Base-by-base conservation (phyloP, 2,113 vertebrate species). In the Sinocyclocheilus maitianheensis region DNA sequence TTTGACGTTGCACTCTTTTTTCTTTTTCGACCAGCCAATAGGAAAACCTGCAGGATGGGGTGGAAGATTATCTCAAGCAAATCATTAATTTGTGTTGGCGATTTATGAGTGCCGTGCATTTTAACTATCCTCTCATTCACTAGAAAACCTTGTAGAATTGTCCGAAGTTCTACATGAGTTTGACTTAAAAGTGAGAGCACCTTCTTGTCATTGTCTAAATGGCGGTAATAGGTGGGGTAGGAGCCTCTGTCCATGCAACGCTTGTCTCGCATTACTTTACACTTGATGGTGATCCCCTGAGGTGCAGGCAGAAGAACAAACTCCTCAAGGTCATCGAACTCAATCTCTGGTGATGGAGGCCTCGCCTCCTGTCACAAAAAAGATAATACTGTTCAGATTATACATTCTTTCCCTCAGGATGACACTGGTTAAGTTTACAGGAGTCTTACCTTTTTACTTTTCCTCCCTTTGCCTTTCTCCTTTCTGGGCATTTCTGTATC, bases 161-260 rank as follows among this genome's bases (percentile, higher is more conserved):
- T 77, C 48, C 0, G 26, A 18, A 34, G 30, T 34, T 34, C 30
- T 34, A 34, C 30, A 34, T 34, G 30, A 34, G 30, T 34, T 34
- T 34, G 30, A 72, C 18, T 4, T 0, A 30, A 20, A 55, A 30
- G 24, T 77, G 48, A 22, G 37, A 43, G 37, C 7, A 97, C 98
- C 95, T 99, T 99, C 87, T 96, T 97, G 12, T 97, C 96, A 0
- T 97, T 95, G 93, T 99, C 98, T 82, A 99, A 79, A 87, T 99
- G 97, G 14, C 98, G 92, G 91, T 96, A 99, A 18, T 99, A 99
- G 24, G 97, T 96, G 14, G 98, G 98, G 43, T 98, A 98, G 14
- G 98, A 93, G 40, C 97, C 97, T 8, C 97, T 91, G 72, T 99
- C 98, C 97, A 99, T 95, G 48, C 98, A 97, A 65, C 94, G 96